Base-by-base conservation (phyloP, 2,797 vertebrate genomes). In the Hypotaenidia okinawae region DNA sequence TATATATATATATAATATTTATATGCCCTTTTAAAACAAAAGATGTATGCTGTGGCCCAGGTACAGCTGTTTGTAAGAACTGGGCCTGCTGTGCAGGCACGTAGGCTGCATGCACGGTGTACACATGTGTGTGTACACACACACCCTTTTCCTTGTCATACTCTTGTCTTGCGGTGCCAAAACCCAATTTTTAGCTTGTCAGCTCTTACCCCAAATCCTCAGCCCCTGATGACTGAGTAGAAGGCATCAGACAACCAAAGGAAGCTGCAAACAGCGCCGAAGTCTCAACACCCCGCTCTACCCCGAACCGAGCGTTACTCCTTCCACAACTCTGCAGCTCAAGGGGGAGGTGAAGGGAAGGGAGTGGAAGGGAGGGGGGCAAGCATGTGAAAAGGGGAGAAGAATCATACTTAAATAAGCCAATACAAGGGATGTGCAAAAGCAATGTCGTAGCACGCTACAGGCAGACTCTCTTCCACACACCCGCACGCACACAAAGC, bases 401-500 rank as follows among this genome's bases (percentile, higher is more conserved):
- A 63, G 62, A 91, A 78, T 23, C 39, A 74, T 41, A 63, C 87
- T 79, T 58, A 90, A 95, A 95, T 90, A 93, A 96, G 96, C 96
- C 94, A 85, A 80, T 61, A 96, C 79, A 84, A 93, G 96, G 93
- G 90, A 96, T 94, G 97, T 97, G 97, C 96, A 95, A 97, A 85
- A 95, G 95, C 95, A 96, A 95, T 9, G 84, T 89, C 89, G 69
- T 77, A 96, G 96, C 96, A 96, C 93, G 8, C 39, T 74, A 89
- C 75, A 90, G 86, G 62, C 70, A 92, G 93, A 68, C 90, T 96
- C 92, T 96, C 95, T 93, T 86, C 77, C 92, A 94, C 91, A 5
- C 94, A 78, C 76, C 68, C 39, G 16, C 96, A 90, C 95, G 57
- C 84, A 94, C 94, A 90, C 93, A 69, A 96, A 95, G 91, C 75